A percentile compares a stretch with the other conserved stretches of the same genome.
Conservation (phyloP, 2,797 vertebrate species). For the Chelon auratus region DNA sequence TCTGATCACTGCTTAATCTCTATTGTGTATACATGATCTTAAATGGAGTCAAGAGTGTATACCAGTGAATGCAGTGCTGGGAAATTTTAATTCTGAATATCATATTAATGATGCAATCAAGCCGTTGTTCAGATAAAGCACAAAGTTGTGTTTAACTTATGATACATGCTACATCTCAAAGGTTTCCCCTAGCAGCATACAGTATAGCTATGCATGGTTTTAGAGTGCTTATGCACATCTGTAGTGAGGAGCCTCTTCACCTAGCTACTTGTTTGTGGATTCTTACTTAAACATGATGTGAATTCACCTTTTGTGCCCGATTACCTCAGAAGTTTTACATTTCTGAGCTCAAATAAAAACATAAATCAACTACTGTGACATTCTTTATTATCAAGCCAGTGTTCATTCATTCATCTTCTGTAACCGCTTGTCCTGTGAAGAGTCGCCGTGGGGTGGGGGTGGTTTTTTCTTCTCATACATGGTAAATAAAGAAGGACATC, state of each 20-base stretch:
- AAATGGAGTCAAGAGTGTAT: conserved; percentile 41
- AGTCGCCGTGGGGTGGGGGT: too few species aligned
- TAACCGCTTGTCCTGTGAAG: background rate
- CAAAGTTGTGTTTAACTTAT: conserved; percentile 57
- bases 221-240: conserved; percentile 52
- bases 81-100: conserved; percentile 23
- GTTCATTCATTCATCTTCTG: background rate
- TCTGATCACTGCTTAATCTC: conserved; percentile 42
- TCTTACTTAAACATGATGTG: conserved; percentile 67
- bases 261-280: conserved; percentile 56
- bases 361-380: conserved; percentile 33
- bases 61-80: conserved; percentile 31
- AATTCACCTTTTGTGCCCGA: conserved; percentile 81
- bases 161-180: conserved; percentile 38
- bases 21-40: conserved; percentile 50
- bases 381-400: conserved; percentile 31
- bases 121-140: conserved; percentile 66
- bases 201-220: conserved; percentile 79
- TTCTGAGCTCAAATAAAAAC: conserved; percentile 78
- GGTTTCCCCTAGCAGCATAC: conserved; percentile 58
- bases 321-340: conserved; percentile 56
- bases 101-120: conserved; percentile 47
- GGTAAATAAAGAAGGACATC: background rate
- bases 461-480: conserved; percentile 1
- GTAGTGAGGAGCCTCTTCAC: conserved; percentile 67